These are phyloP conservation scores for Leucophora obtusa DNA, from an alignment of 2,888 invertebrate species.

Conservation along the genomic window DNA sequence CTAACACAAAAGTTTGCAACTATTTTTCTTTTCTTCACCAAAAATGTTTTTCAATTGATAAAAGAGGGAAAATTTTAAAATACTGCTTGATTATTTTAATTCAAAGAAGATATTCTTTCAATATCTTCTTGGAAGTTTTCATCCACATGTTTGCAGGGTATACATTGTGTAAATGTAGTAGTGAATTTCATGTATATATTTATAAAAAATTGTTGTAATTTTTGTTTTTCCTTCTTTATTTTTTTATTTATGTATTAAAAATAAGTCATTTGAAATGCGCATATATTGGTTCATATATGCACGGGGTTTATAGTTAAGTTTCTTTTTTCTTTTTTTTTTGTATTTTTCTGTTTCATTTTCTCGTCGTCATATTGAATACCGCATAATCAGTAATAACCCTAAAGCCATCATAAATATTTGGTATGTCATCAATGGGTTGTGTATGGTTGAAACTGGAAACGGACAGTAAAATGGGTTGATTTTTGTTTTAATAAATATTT, in stretches of 20 bases:
- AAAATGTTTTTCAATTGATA: too few species aligned
- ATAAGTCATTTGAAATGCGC: constrained; percentile 39
- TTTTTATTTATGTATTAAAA: not conserved
- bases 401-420: constrained; percentile 49
- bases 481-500: not conserved
- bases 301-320: constrained; percentile 14
- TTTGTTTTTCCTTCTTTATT: not conserved
- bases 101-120: too few species aligned
- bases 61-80: too few species aligned
- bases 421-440: constrained; percentile 48
- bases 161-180: not conserved
- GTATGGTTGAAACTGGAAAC: constrained; percentile 12
- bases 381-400: constrained; percentile 52
- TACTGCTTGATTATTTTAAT: too few species aligned
- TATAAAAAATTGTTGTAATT: not conserved
- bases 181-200: not conserved
- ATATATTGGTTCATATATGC: constrained; percentile 29
- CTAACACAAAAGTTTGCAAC: too few species aligned
- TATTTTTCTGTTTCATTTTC: not conserved
- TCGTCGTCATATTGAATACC: constrained; percentile 12
- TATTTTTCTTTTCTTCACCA: too few species aligned
- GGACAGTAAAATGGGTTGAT: constrained; percentile 10
- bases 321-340: constrained; percentile 1
- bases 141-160: too few species aligned
- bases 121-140: too few species aligned